Base-by-base conservation (phyloP, 2,113 vertebrate species). In the Siphamia tubifer region DNA sequence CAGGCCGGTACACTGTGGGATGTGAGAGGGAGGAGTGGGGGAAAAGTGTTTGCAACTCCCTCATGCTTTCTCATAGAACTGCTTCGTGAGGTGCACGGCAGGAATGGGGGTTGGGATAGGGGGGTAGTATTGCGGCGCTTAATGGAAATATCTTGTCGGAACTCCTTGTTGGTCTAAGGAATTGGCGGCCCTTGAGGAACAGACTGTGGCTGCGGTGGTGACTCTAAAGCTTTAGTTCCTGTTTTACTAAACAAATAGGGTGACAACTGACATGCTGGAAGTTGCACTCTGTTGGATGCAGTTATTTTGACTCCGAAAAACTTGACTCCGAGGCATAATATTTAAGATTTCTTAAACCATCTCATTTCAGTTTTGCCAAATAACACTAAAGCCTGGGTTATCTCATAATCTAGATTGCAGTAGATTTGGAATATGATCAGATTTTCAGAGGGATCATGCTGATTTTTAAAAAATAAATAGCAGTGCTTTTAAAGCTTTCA, bases 141-240 rank as follows among this genome's bases (percentile, higher is more conserved):
- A 91, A 92, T 91, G 92, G 91, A 91, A 90, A 92, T 91, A 42
- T 91, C 90, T 82, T 91, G 91, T 92, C 28, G 24, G 56, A 45
- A 71, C 70, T 77, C 15, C 1, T 53, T 63, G 77, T 64, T 64
- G 72, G 68, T 60, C 60, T 47, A 55, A 49, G 49, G 42, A 35
- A 28, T 61, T 44, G 74, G 44, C n/a, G 35, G 55, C 49, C 53
- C 68, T 47, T n/a, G 38, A 69, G 70, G 55, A 81, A 43, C 25
- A 24, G 64, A 19, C 5, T 35, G 38, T 38, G 49, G 51, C 32
- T 1, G 11, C 49, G 13, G 67, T 52, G 58, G 48, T 3, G 43
- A 65, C 58, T 55, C 57, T 31, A n/a, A 69, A 74, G 67, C 71
- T 53, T 49, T 40, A 43, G 74, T 8, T 31, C 16, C 67, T 53